phyloP scores from a whole-genome alignment of 2,888 invertebrate species.

The Troides oblongomaculatus region DNA sequence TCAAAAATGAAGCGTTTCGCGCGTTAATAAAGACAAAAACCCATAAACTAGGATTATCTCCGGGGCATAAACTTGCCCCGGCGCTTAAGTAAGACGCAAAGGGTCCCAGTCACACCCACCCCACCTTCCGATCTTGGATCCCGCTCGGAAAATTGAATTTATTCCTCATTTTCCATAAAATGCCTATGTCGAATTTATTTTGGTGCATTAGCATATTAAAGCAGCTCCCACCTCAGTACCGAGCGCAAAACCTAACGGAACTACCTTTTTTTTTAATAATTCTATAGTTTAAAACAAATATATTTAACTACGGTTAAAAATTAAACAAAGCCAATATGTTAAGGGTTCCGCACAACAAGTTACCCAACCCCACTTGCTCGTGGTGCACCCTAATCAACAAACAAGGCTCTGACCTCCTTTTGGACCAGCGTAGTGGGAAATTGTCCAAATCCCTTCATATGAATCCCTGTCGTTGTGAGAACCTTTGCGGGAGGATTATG shows the following conservation, averaged over 20 bases:
- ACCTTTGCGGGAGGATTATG: too few relatives aligned
- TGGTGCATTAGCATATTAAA: slow-evolving; percentile 76
- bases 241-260: slow-evolving; percentile 41
- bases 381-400: too few relatives aligned
- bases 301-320: too few relatives aligned
- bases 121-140: slow-evolving; percentile 15
- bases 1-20: slow-evolving; percentile 34
- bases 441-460: too few relatives aligned
- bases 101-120: slow-evolving; percentile 2
- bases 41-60: slow-evolving; percentile 51
- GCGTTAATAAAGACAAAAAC: slow-evolving; percentile 42
- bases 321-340: too few relatives aligned
- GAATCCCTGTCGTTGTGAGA: too few relatives aligned
- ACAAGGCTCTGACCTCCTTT: too few relatives aligned
- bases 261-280: too few relatives aligned
- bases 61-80: slow-evolving; percentile 40
- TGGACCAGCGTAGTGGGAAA: too few relatives aligned
- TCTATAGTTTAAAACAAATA: too few relatives aligned
- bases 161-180: slow-evolving; percentile 70
- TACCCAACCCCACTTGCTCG: too few relatives aligned
- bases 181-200: slow-evolving; percentile 74
- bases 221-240: slow-evolving; percentile 56
- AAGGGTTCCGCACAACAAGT: too few relatives aligned
- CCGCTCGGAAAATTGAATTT: slow-evolving; percentile 63
- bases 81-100: slow-evolving; percentile 27